Conservation (phyloP, 2,888 invertebrate genomes). For the Sinohyriopsis cumingii region DNA sequence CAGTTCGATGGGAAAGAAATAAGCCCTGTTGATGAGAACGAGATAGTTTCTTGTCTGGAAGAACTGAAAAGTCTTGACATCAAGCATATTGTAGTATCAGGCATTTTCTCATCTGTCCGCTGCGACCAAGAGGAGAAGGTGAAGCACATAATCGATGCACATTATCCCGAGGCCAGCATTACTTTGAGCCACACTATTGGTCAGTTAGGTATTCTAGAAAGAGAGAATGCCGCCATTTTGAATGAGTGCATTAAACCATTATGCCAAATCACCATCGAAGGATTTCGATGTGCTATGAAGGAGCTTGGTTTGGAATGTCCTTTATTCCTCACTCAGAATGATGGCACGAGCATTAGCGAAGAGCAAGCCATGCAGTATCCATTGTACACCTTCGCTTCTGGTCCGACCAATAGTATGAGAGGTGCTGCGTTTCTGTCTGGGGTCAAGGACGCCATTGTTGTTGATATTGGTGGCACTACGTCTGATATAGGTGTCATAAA, state of each 20-base stretch:
- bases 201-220: constrained; percentile 62
- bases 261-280: constrained; percentile 51
- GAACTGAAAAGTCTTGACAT: constrained; percentile 39
- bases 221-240: constrained; percentile 68
- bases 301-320: constrained; percentile 58
- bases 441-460: constrained; percentile 58
- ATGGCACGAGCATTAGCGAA: constrained; percentile 65
- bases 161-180: constrained; percentile 54
- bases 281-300: constrained; percentile 50
- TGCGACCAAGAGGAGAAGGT: constrained; percentile 55
- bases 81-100: constrained; percentile 57
- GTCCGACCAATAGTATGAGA: constrained; percentile 70
- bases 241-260: constrained; percentile 66
- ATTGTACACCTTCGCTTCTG: constrained; percentile 65
- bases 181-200: constrained; percentile 63
- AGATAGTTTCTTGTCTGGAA: constrained; percentile 45
- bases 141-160: constrained; percentile 35
- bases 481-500: constrained; percentile 65
- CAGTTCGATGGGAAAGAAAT: constrained; percentile 61
- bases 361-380: constrained; percentile 54
- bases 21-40: constrained; percentile 41
- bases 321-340: constrained; percentile 66
- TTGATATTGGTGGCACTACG: constrained; percentile 69
- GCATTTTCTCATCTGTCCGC: constrained; percentile 62
- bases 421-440: constrained; percentile 66